phyloP scores from a whole-genome alignment of 2,888 invertebrate genomes.

The Dorcus parallelipipedus region DNA sequence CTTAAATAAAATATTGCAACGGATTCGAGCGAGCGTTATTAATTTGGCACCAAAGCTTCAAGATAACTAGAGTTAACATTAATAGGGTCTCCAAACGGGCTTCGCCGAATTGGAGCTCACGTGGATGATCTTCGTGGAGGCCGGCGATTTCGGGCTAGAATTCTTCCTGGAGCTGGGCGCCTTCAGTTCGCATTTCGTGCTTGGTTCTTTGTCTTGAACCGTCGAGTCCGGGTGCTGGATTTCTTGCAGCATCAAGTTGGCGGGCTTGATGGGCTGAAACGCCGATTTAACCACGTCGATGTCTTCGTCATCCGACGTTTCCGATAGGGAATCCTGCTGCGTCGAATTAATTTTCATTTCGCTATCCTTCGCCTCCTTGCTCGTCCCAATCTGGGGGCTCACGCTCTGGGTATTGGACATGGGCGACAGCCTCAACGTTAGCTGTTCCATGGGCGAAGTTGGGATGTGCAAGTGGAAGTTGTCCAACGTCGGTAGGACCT shows the following conservation, averaged over 20 bases:
- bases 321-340: constrained; percentile 57
- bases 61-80: constrained; percentile 30
- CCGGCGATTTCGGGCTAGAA: constrained; percentile 48
- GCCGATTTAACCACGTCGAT: constrained; percentile 76
- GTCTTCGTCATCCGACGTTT: constrained; percentile 60
- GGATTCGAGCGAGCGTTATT: background rate
- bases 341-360: constrained; percentile 62
- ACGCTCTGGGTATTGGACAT: constrained; percentile 56
- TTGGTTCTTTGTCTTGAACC: constrained; percentile 51
- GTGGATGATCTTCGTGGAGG: constrained; percentile 54
- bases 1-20: constrained; percentile 9
- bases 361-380: constrained; percentile 30
- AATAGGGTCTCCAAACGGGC: constrained; percentile 75
- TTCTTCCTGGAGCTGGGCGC: constrained; percentile 57
- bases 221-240: constrained; percentile 60
- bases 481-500: constrained; percentile 35
- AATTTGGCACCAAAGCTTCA: background rate
- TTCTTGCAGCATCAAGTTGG: constrained; percentile 55
- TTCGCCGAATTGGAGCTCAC: constrained; percentile 55
- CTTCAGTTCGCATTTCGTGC: constrained; percentile 53
- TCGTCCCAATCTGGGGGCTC: constrained; percentile 50
- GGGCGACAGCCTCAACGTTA: constrained; percentile 51
- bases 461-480: constrained; percentile 31
- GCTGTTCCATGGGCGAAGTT: constrained; percentile 42
- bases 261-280: constrained; percentile 65